Percentiles rank a stretch among this genome's conserved stretches.
These are phyloP conservation scores for Mus caroli DNA, from an alignment of 2,797 vertebrate genomes.

Conservation along the genomic window DNA sequence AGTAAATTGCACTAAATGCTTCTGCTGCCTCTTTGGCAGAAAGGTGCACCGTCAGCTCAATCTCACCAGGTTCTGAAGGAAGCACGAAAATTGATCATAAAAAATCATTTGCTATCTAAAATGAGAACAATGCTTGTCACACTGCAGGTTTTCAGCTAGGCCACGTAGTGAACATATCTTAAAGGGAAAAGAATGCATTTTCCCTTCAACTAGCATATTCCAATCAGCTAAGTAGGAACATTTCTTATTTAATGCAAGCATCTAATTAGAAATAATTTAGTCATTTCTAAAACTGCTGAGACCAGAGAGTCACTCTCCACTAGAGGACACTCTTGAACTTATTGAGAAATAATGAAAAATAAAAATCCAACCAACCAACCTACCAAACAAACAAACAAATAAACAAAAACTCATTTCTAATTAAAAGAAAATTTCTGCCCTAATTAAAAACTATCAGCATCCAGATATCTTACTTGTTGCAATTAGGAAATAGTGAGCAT, in stretches of 20 bases:
- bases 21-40: conserved; percentile 62
- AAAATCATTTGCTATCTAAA: conserved; percentile 77
- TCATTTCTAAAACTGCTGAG: conserved; percentile 70
- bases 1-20: conserved; percentile 70
- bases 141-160: conserved; percentile 71
- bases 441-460: conserved; percentile 85
- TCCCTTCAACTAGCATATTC: conserved; percentile 69
- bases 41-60: conserved; percentile 74
- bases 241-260: conserved; percentile 62
- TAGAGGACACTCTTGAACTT: conserved; percentile 88
- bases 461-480: conserved; percentile 76
- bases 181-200: conserved; percentile 21
- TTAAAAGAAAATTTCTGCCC: conserved; percentile 75
- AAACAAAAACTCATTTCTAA: conserved; percentile 61
- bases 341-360: conserved; percentile 20
- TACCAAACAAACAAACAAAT: background rate
- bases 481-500: conserved; percentile 83
- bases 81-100: conserved; percentile 81
- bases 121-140: conserved; percentile 68
- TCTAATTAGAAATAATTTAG: conserved; percentile 66
- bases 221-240: conserved; percentile 36
- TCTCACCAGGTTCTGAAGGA: conserved; percentile 73
- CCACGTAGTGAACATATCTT: conserved; percentile 46
- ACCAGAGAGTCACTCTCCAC: conserved; percentile 75
- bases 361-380: background rate